Evolutionary conservation across 1,140 invertebrate genomes (phyloP).

Genomic region (Laupala kohalensis): DNA sequence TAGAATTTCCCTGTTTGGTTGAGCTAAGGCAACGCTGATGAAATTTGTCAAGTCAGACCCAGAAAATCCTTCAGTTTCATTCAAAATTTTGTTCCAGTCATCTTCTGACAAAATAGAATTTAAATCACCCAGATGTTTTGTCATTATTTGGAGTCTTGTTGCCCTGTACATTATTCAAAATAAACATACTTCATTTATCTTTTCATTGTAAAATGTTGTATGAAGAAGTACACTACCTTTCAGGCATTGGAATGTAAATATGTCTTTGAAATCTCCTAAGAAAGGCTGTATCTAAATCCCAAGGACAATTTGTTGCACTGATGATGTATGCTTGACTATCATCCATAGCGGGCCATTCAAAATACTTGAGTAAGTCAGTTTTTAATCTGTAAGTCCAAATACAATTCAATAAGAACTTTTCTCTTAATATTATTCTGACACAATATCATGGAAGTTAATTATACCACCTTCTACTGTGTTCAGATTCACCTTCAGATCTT

Average conservation of each 20-base stretch:
- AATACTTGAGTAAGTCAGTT: not conserved
- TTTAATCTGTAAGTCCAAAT: not conserved
- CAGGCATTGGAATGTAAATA: constrained; percentile 42
- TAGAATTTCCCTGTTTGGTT: not conserved
- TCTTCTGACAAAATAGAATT: not conserved
- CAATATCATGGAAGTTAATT: not conserved
- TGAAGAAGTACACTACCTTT: constrained; percentile 26
- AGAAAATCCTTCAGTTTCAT: not conserved
- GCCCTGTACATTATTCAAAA: not conserved
- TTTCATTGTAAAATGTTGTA: too few relatives aligned
- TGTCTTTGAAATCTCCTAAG: constrained; percentile 42
- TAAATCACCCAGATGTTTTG: not conserved
- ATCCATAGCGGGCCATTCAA: not conserved
- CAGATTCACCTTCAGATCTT: not conserved
- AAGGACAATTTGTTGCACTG: constrained; percentile 49
- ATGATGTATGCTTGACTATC: constrained; percentile 31
- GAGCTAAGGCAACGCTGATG: not conserved
- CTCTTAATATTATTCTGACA: not conserved
- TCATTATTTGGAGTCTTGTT: not conserved
- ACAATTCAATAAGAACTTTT: too few relatives aligned
- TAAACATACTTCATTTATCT: not conserved
- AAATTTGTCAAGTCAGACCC: not conserved
- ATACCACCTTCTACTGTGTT: not conserved
- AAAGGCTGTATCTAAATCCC: constrained; percentile 48
- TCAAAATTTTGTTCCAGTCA: not conserved